Conservation (phyloP, 2,888 invertebrate species). For the Liodrosophila aerea region DNA sequence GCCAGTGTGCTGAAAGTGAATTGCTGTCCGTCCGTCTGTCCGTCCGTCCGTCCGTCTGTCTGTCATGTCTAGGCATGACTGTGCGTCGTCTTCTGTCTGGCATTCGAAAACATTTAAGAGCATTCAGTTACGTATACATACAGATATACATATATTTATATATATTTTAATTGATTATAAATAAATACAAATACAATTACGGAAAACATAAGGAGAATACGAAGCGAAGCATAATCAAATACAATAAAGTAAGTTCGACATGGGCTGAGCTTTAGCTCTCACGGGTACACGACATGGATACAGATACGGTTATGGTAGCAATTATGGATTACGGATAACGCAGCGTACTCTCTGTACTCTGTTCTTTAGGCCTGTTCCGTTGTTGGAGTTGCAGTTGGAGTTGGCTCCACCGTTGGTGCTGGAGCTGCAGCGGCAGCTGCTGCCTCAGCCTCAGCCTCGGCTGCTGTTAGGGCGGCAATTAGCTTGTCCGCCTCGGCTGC, state of each 20-base stretch:
- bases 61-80: background rate
- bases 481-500: conserved; percentile 65
- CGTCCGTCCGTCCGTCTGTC: no score
- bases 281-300: conserved; percentile 5
- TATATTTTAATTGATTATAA: conserved; percentile 71
- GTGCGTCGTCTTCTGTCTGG: conserved; percentile 15
- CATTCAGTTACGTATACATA: conserved; percentile 13
- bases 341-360: no score
- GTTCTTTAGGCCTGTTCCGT: conserved; percentile 46
- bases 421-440: conserved; percentile 2
- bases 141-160: conserved; percentile 26
- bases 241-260: no score
- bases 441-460: conserved; percentile 13
- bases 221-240: no score
- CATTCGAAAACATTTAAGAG: conserved; percentile 6
- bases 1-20: conserved; percentile 5
- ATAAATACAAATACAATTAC: conserved; percentile 74
- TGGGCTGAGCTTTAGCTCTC: no score
- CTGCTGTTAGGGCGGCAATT: conserved; percentile 44
- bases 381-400: no score
- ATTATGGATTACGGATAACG: background rate
- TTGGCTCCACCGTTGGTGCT: conserved; percentile 6
- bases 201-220: conserved; percentile 28
- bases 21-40: no score
- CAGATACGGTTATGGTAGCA: background rate